Base-by-base conservation (phyloP, 2,888 invertebrate species). In the Amorpha juglandis region DNA sequence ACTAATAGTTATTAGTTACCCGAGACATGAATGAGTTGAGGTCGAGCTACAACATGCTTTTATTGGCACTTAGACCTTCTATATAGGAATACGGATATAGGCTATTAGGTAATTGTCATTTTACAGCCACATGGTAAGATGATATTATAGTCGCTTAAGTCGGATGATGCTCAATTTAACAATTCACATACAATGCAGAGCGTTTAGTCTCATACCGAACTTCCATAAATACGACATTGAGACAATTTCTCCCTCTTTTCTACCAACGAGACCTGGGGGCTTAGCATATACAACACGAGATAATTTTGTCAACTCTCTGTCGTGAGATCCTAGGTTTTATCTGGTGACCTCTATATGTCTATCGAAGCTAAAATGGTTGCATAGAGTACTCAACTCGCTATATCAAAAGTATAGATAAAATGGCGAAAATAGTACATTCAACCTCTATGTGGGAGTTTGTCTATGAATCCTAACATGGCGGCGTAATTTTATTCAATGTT, bases 131-230 rank as follows among this genome's bases (percentile, higher is more conserved):
- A 63, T 50, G 50, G n/a, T 63, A 66, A 51, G 50, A 50, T 63
- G 55, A 12, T 48, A 63, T 50, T 63, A 53, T 51, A 53, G 62
- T 45, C 27, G 12, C 51, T 51, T 68, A 69, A 69, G 66, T 70
- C 70, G 69, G 71, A 68, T 70, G 67, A 72, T 67, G 66, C 68
- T 67, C 82, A 80, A 83, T 83, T 81, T 78, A 76, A n/a, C 76
- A 78, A 80, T 82, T 76, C 77, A 68, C 68, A 70, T 70, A 77
- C 75, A 78, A 75, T 76, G 66, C 66, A 12, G 50, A 6, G 11
- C 42, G 58, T 48, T 48, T n/a, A 35, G 35, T 9, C 35, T 7
- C 38, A 35, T 55, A 35, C 16, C 16, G 16, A 35, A 35, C 16
- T 3, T 35, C 16, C 33, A 16, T 9, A n/a, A 55, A 35, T 38